Evolutionary conservation across 2,113 vertebrate genomes (phyloP), one percentile per base, ranked within the genome.

Genomic region (Eptesicus fuscus): DNA sequence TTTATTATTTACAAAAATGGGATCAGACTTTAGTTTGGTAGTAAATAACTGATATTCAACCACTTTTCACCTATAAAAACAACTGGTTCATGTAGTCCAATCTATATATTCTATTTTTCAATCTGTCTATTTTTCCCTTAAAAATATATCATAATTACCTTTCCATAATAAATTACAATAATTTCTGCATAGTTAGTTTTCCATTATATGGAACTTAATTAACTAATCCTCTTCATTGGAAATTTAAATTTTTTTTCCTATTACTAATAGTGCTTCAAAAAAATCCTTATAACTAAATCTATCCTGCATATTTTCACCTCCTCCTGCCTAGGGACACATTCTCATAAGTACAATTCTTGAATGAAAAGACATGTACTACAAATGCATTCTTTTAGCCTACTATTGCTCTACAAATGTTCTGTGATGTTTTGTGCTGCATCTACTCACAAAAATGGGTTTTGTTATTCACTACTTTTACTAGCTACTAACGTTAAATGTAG

Each of bases 191-290:
- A 59, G 16, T 71, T 86, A 59, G 13, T 67, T 88, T 95, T 94
- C 1, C 10, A 42, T 74, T 88, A 47, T 59, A 32, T 70, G 17
- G 14, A 42, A 73, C 84, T 76, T 89, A 69, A 79, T 91, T 87
- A 79, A 37, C 16, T 30, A 51, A 83, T 76, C 7, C 28, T 35
- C 32, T 44, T 83, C 70, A 70, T 20, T 76, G 7, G 9, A 70
- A 17, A 56, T 74, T 88, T n/a, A 37, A 18, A 71, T 88, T 82
- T 84, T 69, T 96, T 96, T 82, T 37, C 44, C 73, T 83, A 63
- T 40, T 40, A 32, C 32, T 93, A 85, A 80, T 44, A 86, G 23
- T 37, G 9, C 56, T 95, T 78, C 47, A 30, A 80, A 84, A 90
- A 59, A 53, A 51, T 53, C 20, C 25, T 93, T 71, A 40, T 17